Percentiles rank a stretch among this genome's conserved stretches.
phyloP scores from a whole-genome alignment of 2,113 vertebrate species.

The Lepisosteus osseus region DNA sequence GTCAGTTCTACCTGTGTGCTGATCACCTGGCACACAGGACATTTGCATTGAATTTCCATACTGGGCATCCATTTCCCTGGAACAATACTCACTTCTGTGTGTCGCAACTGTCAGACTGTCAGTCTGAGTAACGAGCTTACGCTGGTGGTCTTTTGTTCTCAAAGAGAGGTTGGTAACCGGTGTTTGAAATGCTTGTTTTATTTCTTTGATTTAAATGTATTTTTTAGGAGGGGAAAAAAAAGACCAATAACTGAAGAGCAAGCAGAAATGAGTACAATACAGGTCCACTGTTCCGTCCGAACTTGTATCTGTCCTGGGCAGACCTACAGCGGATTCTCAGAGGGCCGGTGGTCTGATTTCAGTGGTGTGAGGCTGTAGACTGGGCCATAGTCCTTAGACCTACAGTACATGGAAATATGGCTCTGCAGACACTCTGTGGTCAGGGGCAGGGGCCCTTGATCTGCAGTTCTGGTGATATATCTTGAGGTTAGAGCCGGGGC shows the following conservation, averaged over 20 bases:
- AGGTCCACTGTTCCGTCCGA: no score
- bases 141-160: constrained; percentile 45
- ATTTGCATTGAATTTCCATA: constrained; percentile 50
- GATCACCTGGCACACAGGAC: constrained; percentile 6
- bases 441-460: no score
- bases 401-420: no score
- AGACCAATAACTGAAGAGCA: constrained; percentile 4
- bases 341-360: no score
- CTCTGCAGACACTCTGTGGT: no score
- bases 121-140: constrained; percentile 45
- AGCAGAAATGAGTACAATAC: no score
- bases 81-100: constrained; percentile 45
- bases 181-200: constrained; percentile 21
- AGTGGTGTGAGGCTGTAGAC: no score
- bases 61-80: constrained; percentile 48
- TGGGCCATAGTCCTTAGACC: no score
- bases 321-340: no score
- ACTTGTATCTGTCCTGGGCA: no score
- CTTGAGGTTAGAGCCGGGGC: no score
- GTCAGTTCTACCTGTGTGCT: constrained; percentile 24
- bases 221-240: constrained; percentile 2
- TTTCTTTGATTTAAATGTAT: background rate
- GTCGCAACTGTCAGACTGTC: constrained; percentile 50
- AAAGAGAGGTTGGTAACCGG: constrained; percentile 9
- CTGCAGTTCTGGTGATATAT: no score